Base-by-base conservation (phyloP, 2,888 invertebrate species). In the Portevinia maculata region DNA sequence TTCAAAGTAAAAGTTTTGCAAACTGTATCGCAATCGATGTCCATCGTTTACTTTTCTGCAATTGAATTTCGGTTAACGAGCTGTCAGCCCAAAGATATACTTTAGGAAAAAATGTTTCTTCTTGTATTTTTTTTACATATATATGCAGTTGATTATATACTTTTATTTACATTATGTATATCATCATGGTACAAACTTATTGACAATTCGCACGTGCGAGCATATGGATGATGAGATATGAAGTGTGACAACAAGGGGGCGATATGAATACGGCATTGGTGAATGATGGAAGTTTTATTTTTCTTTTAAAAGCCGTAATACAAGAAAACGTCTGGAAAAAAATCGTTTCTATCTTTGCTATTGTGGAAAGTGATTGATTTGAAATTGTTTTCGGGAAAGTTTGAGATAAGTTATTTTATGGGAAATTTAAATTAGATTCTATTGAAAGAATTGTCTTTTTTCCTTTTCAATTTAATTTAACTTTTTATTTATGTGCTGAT, bases 51-150 rank as follows among this genome's bases (percentile, higher is more conserved):
- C 67, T 75, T 75, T 67, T 53, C 75, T 59, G 60, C 67, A 75
- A 75, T 67, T 75, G 75, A 75, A 75, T 75, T 75, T 75, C 59
- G 67, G 60, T 75, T 75, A 75, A 75, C 75, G 67, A 67, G 75
- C 67, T 75, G 75, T 60, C 75, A 67, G 44, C 57, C 65, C 59
- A 65, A 50, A 74, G 65, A 50, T 52, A 59, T 73, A 55, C 65
- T 74, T 65, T n/a, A 44, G 41, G 19, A 44, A 11, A 3, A 44
- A 44, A 3, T 48, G 15, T 19, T 52, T 52, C n/a, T 19, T 13
- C 37, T 37, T 44, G n/a, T n/a, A 24, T 24, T 24, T 24, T 5
- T 24, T 5, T 24, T 24, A 24, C 24, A 24, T 24, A n/a, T n/a
- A n/a, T n/a, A n/a, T n/a, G n/a, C n/a, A 24, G 24, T 24, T 24